Evolutionary conservation across 2,113 vertebrate species (phyloP), one percentile per base, ranked within the genome.

Genomic region (Heterotilapia buettikoferi): DNA sequence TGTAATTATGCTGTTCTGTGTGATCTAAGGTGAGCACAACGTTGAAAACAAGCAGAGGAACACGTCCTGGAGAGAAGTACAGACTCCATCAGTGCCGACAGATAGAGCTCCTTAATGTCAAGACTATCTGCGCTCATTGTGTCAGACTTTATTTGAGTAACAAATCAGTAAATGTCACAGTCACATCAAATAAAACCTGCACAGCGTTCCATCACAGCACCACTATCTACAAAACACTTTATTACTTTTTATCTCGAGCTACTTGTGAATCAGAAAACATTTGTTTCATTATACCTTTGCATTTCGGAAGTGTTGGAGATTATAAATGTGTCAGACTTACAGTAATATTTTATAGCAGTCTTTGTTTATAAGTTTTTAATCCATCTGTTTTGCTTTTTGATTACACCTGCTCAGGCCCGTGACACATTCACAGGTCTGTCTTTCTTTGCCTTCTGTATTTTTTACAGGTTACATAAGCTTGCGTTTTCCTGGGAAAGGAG

Each of bases 401-500:
- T 87, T 85, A 76, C 21, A 52, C 63, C 29, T 36, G 31, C 84
- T 81, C 81, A 90, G 79, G 82, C 87, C 85, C 84, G 80, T 9
- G 61, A 50, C 6, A 59, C 52, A 19, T 88, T 29, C 52, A n/a
- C 83, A 66, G 40, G 29, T 80, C 21, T 33, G 19, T n/a, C 8
- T 7, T 12, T 1, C 26, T 31, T 54, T 19, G 52, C 18, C 13
- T 2, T 78, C 18, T 33, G 18, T 29, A 31, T 29, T 71, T 24
- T 53, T 40, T 56, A 6, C 82, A 79, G 80, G 76, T 96, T 95
- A 94, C 90, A 92, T 95, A 95, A 96, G 92, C 84, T n/a, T 52
- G 9, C 87, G 31, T 89, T 90, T 91, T 93, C 78, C 90, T 80
- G 9, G 61, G 56, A 82, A 92, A 84, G 80, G 80, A 80, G 56